Evolutionary conservation across 2,888 invertebrate species (phyloP), one percentile per base, ranked within the genome.

Genomic region (Chaitophorus viminalis): DNA sequence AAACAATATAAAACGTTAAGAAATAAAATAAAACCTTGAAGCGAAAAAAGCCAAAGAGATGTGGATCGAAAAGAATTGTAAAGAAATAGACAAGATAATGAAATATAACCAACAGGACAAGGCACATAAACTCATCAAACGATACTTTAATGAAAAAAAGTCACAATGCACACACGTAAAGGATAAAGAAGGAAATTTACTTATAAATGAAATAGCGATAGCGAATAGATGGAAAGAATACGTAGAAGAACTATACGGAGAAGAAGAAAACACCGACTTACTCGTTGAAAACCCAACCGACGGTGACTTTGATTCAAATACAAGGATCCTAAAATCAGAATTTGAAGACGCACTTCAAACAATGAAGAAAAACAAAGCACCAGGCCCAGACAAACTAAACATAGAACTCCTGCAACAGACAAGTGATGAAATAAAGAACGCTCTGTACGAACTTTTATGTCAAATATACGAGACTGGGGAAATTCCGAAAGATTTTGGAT

Each of bases 181-280:
- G 60, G 68, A 85, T 31, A 76, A 84, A 84, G 60, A 84, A 17
- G 75, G 75, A n/a, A 84, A 60, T 74, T 74, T 84, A 60, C 84
- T 84, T 14, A 52, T 74, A 52, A 75, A 84, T 6, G 52, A 70
- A 33, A 75, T 60, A 70, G 46, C 70, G 25, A 84, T 84, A 72
- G 84, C 75, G 46, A 84, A 75, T 54, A 84, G 84, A 84, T 75
- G 84, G 84, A 75, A 84, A 75, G 25, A 75, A 84, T 84, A 84
- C 25, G 60, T 84, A 74, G 84, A 84, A 84, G 60, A 84, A 46
- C 84, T 84, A 74, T 84, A 84, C 17, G 39, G 77, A 60, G 68
- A 68, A 72, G 82, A 82, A 52, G 60, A 83, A 74, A 75, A 82
- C 29, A 46, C 29, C 46, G 46, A 70, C 29, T n/a, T 39, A 70